phyloP scores from a whole-genome alignment of 1,140 invertebrate species.

The Drosophila repleta region DNA sequence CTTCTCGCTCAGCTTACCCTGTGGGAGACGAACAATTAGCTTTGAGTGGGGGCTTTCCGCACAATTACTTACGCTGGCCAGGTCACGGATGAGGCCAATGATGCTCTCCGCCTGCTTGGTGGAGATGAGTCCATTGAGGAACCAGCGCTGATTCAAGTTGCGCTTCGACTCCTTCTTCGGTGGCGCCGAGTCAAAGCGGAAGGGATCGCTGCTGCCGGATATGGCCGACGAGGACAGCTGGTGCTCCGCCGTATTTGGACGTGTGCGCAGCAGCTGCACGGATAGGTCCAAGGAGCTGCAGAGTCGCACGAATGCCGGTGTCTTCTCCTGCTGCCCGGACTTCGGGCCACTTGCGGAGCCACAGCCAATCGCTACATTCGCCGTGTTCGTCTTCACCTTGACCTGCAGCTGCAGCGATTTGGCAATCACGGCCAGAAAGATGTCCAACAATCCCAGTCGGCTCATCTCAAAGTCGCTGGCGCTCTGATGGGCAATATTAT shows the following conservation, averaged over 20 bases:
- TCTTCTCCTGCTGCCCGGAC: conserved; percentile 66
- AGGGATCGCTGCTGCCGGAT: conserved; percentile 49
- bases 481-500: conserved; percentile 88
- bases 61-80: conserved; percentile 90
- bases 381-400: conserved; percentile 88
- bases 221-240: conserved; percentile 1
- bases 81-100: conserved; percentile 94
- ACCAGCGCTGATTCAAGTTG: conserved; percentile 88
- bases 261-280: conserved; percentile 65
- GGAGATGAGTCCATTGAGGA: conserved; percentile 92
- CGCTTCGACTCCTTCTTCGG: conserved; percentile 57
- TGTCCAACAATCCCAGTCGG: conserved; percentile 90
- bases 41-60: no score
- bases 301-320: conserved; percentile 71
- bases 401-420: conserved; percentile 95
- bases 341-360: conserved; percentile 24
- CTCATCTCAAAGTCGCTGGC: conserved; percentile 87
- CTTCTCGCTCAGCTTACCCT: conserved; percentile 93
- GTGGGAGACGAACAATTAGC: conserved; percentile 14
- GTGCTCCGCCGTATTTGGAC: conserved; percentile 42
- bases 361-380: neutral
- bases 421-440: conserved; percentile 93
- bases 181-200: conserved; percentile 60
- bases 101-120: conserved; percentile 94
- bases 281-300: conserved; percentile 80